Percentiles rank a stretch among this genome's conserved stretches.
Evolutionary conservation across 1,140 invertebrate genomes (phyloP).

Genomic region (Metopolophium dirhodum): DNA sequence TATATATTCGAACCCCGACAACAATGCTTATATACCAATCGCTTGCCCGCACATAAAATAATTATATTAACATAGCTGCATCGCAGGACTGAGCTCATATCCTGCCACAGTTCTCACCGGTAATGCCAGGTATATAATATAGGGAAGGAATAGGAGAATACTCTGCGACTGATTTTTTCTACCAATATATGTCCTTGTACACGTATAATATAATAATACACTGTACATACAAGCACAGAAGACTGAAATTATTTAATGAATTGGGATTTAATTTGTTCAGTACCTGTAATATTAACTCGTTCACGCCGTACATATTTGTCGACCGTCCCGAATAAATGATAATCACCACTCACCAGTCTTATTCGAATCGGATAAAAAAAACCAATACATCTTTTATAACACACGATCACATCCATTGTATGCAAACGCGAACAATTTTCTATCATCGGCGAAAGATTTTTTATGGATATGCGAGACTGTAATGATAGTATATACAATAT

Average conservation of each 20-base stretch:
- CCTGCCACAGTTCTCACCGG: slow-evolving; percentile 22
- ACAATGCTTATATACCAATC: neutral
- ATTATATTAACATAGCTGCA: neutral
- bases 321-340: neutral
- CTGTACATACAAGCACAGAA: neutral
- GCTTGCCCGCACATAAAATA: neutral
- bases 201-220: neutral
- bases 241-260: neutral
- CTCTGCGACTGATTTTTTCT: neutral
- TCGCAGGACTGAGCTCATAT: neutral
- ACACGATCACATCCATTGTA: neutral
- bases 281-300: neutral
- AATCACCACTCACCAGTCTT: neutral
- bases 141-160: neutral
- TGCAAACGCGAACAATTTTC: neutral
- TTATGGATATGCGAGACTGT: neutral
- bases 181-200: neutral
- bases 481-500: neutral
- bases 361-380: neutral
- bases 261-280: neutral
- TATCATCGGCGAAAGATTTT: neutral
- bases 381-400: neutral
- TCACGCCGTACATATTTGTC: neutral
- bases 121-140: neutral
- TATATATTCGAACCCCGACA: neutral